Evolutionary conservation across 2,113 vertebrate genomes (phyloP).

Genomic region (Crotalus tigris): DNA sequence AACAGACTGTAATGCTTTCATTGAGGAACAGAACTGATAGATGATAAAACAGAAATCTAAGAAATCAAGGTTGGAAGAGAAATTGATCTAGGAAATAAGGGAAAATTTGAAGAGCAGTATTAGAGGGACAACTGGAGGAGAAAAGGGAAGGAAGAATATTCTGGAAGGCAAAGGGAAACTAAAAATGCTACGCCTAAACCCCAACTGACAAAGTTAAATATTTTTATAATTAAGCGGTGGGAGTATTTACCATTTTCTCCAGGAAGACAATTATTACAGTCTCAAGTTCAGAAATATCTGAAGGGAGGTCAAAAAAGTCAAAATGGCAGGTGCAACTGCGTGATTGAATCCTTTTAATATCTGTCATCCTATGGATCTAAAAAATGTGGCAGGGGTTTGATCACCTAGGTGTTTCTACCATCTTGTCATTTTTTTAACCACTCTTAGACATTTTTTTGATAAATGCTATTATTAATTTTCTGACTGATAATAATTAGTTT

Average conservation of each 20-base stretch:
- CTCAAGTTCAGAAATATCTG: background rate
- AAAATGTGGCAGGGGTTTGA: background rate
- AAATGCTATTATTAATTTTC: background rate
- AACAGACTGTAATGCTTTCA: background rate
- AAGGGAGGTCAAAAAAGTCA: background rate
- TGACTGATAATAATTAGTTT: background rate
- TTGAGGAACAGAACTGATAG: background rate
- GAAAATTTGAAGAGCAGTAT: background rate
- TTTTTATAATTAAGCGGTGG: background rate
- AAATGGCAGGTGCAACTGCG: background rate
- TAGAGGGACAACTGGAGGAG: background rate
- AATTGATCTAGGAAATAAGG: background rate
- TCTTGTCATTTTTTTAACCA: background rate
- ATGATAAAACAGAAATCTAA: background rate
- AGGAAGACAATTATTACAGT: background rate
- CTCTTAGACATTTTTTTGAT: background rate
- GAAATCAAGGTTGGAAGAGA: background rate
- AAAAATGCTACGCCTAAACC: background rate
- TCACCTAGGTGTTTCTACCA: background rate
- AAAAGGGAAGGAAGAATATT: background rate
- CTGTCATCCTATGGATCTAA: background rate
- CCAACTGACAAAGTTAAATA: background rate
- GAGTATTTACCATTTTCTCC: background rate
- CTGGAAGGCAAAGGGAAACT: background rate
- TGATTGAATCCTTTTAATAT: background rate